Conservation (phyloP, 2,888 invertebrate genomes). For the Xanthia icteritia region DNA sequence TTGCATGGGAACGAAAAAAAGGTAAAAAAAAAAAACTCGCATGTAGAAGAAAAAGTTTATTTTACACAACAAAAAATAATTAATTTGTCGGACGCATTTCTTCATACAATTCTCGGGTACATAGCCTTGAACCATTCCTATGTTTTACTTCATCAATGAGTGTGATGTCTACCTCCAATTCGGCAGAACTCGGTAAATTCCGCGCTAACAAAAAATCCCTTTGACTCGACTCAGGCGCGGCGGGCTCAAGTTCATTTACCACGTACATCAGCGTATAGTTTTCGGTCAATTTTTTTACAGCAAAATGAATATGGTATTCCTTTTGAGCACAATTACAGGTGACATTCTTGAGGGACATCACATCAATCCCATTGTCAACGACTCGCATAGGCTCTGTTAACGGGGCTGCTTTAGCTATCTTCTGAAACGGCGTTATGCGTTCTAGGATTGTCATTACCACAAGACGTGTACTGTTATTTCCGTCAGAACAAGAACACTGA, state of each 20-base stretch:
- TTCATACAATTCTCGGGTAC: slow-evolving; percentile 28
- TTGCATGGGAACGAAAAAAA: no score
- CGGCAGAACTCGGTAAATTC: slow-evolving; percentile 5
- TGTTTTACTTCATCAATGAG: slow-evolving; percentile 18
- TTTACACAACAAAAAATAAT: not conserved
- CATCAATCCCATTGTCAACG: slow-evolving; percentile 7
- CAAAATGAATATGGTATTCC: not conserved
- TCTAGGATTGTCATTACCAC: slow-evolving; percentile 3
- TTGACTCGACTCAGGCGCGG: no score
- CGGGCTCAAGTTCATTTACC: not conserved
- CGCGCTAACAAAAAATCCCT: slow-evolving; percentile 13
- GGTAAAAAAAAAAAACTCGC: not conserved
- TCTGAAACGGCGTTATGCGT: not conserved
- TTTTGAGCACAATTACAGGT: slow-evolving; percentile 25
- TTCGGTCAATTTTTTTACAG: slow-evolving; percentile 15
- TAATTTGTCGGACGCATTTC: not conserved
- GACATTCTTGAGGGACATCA: slow-evolving; percentile 14
- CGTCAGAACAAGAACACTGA: slow-evolving; percentile 31
- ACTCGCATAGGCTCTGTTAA: not conserved
- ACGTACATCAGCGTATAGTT: slow-evolving; percentile 10
- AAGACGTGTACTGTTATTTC: slow-evolving; percentile 13
- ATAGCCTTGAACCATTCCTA: slow-evolving; percentile 15
- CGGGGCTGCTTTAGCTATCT: not conserved
- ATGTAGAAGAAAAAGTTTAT: not conserved
- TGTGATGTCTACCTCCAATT: not conserved